Evolutionary conservation across 2,888 invertebrate genomes (phyloP).

Genomic region (Macaria notata): DNA sequence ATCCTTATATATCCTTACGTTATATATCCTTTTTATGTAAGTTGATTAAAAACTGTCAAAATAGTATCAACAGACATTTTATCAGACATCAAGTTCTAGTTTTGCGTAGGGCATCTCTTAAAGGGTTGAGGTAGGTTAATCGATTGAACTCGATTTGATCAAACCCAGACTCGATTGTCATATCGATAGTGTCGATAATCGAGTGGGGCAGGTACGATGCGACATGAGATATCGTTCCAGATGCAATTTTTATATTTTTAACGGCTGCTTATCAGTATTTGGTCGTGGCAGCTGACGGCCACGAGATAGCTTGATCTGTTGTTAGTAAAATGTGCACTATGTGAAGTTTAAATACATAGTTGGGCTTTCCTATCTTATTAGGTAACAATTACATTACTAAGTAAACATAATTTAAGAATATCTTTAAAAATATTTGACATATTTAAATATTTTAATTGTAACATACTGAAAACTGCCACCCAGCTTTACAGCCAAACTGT

Average conservation of each 20-base stretch:
- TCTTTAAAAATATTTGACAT: too few species aligned
- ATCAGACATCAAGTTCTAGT: not conserved
- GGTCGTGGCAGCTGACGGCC: conserved; percentile 12
- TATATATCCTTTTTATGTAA: too few species aligned
- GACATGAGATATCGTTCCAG: conserved; percentile 21
- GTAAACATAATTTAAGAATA: too few species aligned
- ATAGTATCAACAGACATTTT: too few species aligned
- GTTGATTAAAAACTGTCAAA: too few species aligned
- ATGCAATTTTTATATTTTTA: conserved; percentile 26
- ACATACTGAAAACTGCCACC: too few species aligned
- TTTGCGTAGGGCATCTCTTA: conserved; percentile 1
- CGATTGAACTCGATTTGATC: conserved; percentile 27
- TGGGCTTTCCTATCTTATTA: too few species aligned
- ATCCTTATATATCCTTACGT: too few species aligned
- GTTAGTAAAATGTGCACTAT: not conserved
- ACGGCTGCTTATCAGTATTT: conserved; percentile 9
- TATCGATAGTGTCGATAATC: conserved; percentile 29
- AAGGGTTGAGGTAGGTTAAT: conserved; percentile 29
- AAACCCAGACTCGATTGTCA: conserved; percentile 32
- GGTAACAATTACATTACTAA: too few species aligned
- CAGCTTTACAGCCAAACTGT: too few species aligned
- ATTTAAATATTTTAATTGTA: too few species aligned
- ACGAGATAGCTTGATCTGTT: conserved; percentile 7
- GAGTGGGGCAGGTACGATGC: conserved; percentile 27
- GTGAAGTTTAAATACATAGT: too few species aligned